phyloP scores from a whole-genome alignment of 2,888 invertebrate genomes.

The Pogonocherus hispidulus region DNA sequence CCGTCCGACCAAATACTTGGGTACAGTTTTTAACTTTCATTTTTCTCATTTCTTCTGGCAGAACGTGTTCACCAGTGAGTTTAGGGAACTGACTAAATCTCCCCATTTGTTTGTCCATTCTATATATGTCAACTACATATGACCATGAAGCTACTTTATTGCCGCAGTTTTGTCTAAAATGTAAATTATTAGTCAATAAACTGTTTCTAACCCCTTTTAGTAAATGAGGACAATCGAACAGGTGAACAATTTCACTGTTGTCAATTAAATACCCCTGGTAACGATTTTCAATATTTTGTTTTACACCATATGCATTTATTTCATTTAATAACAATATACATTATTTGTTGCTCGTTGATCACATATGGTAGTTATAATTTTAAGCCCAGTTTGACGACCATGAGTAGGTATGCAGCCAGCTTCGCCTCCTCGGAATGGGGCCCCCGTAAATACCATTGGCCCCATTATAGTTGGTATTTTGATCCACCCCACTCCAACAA shows the following conservation, averaged over 20 bases:
- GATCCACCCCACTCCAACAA: too few relatives aligned
- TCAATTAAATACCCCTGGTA: conserved; percentile 42
- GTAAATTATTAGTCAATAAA: conserved; percentile 37
- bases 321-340: conserved; percentile 42
- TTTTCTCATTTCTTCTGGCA: conserved; percentile 42
- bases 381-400: conserved; percentile 44
- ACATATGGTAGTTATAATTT: conserved; percentile 53
- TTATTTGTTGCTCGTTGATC: conserved; percentile 56
- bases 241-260: conserved; percentile 44
- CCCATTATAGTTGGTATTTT: too few relatives aligned
- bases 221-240: conserved; percentile 48
- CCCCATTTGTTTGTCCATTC: conserved; percentile 29
- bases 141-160: conserved; percentile 42
- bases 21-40: conserved; percentile 43
- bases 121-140: conserved; percentile 36
- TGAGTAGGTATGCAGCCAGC: too few relatives aligned
- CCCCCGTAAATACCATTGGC: too few relatives aligned
- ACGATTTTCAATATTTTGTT: conserved; percentile 32
- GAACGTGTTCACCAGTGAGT: conserved; percentile 43
- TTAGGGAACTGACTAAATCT: conserved; percentile 32
- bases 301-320: conserved; percentile 33
- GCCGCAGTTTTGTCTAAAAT: conserved; percentile 31
- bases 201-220: conserved; percentile 47
- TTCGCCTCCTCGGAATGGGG: too few relatives aligned
- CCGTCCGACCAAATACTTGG: conserved; percentile 43